Evolutionary conservation across 2,113 vertebrate species (phyloP).

Genomic region (Mesoclemmys tuberculata): DNA sequence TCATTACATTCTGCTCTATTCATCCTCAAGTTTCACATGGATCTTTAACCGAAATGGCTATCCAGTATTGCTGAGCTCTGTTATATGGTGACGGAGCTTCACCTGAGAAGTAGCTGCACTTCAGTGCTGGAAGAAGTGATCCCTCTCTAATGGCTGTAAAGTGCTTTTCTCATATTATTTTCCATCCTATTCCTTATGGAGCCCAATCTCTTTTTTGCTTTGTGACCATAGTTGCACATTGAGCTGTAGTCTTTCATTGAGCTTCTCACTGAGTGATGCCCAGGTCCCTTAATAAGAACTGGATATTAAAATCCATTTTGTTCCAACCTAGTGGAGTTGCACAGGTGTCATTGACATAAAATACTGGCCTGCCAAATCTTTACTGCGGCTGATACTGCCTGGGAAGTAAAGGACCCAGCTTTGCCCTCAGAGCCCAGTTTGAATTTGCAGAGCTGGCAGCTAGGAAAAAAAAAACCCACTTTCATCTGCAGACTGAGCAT

Average conservation of each 20-base stretch:
- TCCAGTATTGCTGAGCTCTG: neutral
- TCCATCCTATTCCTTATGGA: neutral
- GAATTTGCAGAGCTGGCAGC: neutral
- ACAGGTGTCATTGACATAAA: neutral
- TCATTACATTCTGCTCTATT: neutral
- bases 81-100: neutral
- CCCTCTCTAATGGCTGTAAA: neutral
- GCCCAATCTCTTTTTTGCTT: neutral
- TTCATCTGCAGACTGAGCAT: neutral
- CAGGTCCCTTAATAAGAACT: neutral
- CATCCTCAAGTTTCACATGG: neutral
- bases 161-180: neutral
- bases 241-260: neutral
- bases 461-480: neutral
- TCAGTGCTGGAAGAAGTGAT: neutral
- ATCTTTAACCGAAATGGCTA: neutral
- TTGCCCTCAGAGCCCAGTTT: neutral
- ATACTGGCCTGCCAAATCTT: neutral
- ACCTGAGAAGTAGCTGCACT: neutral
- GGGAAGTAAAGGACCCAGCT: neutral
- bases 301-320: rapidly evolving
- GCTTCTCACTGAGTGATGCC: neutral
- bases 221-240: neutral
- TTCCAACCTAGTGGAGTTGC: neutral
- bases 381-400: neutral